Base-by-base conservation (phyloP, 1,140 invertebrate species). In the Ericerus pela region DNA sequence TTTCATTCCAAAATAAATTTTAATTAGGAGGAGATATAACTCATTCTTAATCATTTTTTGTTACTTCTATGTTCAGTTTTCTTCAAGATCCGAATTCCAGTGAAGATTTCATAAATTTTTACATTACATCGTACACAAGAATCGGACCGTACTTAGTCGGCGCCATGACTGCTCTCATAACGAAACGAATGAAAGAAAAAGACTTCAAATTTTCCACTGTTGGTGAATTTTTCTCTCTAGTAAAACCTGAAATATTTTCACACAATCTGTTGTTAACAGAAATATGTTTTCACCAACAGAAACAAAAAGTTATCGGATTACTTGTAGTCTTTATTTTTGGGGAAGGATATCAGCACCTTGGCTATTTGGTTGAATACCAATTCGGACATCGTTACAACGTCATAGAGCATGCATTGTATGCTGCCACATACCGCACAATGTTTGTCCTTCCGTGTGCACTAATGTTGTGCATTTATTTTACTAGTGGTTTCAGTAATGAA, bases 381-480 rank as follows among this genome's bases (percentile, higher is more conserved):
- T 55, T 53, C 38, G 41, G 28, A n/a, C 8, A 51, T 10, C 33
- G 54, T 20, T 60, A 58, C 58, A 57, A 69, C 10, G 61, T 56
- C 30, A 28, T 68, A 11, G 70, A 72, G 28, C 72, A 74, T 1
- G 71, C 79, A 0, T 68, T 80, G 12, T 85, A 82, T 61, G 76
- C 75, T 1, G 72, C 77, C 2, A 69, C 82, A 3, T 71, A 76
- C 29, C 71, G 82, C 27, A 68, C 76, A 1, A 67, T 68, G 0
- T 87, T 83, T 76, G 72, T 74, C 0, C 6, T 79, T 0, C 72
- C 68, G 0, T 53, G 86, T 3, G 72, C 73, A 1, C 84, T 82
- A 80, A 70, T 87, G 8, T 73, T 84, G 4, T 78, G 81, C 38
- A 78, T 79, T 2, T 83, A 82, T 61, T 66, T 24, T 5, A 58